Evolutionary conservation across 2,113 vertebrate genomes (phyloP).

Genomic region (rabbit (Oryctolagus cuniculus)): mOryCun1.1 NC_091435.1:90559001-90559500

Average conservation of each 20-base stretch:
- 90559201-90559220: background rate
- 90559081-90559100: background rate
- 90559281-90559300: background rate
- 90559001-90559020: background rate
- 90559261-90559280: background rate
- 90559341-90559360: background rate
- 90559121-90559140: background rate
- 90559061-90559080: background rate
- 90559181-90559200: background rate
- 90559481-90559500: background rate
- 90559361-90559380: background rate
- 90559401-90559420: background rate
- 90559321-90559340: background rate
- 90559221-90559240: background rate
- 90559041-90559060: background rate
- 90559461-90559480: background rate
- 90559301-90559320: background rate
- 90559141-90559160: background rate
- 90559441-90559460: background rate
- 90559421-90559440: conserved; percentile 16
- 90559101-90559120: background rate
- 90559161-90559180: background rate
- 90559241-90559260: background rate
- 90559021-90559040: background rate
- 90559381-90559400: background rate